These are phyloP conservation scores for Arge pagana DNA, from an alignment of 2,888 invertebrate species.

Conservation along the genomic window DNA sequence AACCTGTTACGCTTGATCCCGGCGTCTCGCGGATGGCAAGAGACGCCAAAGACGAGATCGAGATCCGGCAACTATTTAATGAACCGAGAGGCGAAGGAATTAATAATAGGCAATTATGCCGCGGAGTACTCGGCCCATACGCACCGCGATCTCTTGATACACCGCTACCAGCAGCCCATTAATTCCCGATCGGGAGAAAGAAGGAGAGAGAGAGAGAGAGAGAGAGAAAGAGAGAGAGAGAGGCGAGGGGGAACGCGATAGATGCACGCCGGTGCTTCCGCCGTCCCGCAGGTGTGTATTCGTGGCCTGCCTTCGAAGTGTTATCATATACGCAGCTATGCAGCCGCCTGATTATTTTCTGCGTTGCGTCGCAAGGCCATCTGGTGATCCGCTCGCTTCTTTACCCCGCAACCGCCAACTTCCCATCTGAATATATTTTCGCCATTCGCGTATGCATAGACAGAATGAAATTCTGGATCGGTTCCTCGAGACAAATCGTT, in stretches of 20 bases:
- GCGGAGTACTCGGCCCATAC: conserved; percentile 18
- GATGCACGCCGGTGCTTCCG: conserved; percentile 17
- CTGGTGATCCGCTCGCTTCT: conserved; percentile 36
- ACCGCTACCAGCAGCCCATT: conserved; percentile 14
- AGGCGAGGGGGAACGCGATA: conserved; percentile 24
- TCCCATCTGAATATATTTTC: too few relatives aligned
- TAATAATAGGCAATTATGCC: conserved; percentile 13
- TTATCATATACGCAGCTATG: conserved; percentile 53
- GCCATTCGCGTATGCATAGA: too few relatives aligned
- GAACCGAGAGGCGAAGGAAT: conserved; percentile 13
- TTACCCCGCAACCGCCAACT: too few relatives aligned
- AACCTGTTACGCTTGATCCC: too few relatives aligned
- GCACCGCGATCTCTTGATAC: conserved; percentile 10
- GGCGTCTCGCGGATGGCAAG: too few relatives aligned
- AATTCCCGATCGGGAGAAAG: conserved; percentile 10
- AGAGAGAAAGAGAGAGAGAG: neutral
- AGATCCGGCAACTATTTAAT: too few relatives aligned
- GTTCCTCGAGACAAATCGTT: too few relatives aligned
- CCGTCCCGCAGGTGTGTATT: neutral
- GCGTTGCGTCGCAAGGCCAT: conserved; percentile 47
- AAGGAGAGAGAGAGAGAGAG: conserved; percentile 4
- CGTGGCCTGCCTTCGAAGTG: too few relatives aligned
- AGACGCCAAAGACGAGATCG: too few relatives aligned
- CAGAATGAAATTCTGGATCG: too few relatives aligned
- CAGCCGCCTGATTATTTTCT: conserved; percentile 52